Evolutionary conservation across 2,113 vertebrate species (phyloP).

Genomic region (Tylochromis polylepis): DNA sequence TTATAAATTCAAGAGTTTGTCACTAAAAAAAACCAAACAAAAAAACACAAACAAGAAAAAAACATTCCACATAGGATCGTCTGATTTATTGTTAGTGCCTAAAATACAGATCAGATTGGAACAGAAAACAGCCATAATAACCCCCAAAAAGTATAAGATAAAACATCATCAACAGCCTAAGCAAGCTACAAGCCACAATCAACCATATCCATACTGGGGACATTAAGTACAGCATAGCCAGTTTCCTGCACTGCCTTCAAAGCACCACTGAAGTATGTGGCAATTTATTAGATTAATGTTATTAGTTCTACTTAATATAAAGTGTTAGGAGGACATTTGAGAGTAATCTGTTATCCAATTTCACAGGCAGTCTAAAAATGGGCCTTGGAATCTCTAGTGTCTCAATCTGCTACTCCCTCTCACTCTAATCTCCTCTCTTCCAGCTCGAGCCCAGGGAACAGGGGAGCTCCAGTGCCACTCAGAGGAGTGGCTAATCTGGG

Average conservation of each 20-base stretch:
- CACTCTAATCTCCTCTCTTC: slow-evolving; percentile 63
- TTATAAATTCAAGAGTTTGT: background rate
- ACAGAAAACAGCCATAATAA: background rate
- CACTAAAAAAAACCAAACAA: background rate
- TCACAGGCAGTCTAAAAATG: slow-evolving; percentile 62
- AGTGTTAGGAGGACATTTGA: slow-evolving; percentile 59
- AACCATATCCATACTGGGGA: background rate
- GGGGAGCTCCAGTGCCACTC: slow-evolving; percentile 37
- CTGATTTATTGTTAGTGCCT: background rate
- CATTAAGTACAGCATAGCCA: background rate
- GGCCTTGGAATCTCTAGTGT: slow-evolving; percentile 56
- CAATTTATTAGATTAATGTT: slow-evolving; percentile 59
- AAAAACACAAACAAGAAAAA: background rate
- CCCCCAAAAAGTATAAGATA: background rate
- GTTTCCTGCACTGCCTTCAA: slow-evolving; percentile 22
- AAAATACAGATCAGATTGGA: background rate
- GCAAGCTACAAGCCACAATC: background rate
- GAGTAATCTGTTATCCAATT: slow-evolving; percentile 71
- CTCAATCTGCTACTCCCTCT: slow-evolving; percentile 52
- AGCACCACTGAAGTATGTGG: slow-evolving; percentile 39
- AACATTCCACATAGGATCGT: background rate
- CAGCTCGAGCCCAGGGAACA: slow-evolving; percentile 52
- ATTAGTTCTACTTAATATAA: slow-evolving; percentile 68
- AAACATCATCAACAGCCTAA: background rate
- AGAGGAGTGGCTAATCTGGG: slow-evolving; percentile 57